Evolutionary conservation across 2,113 vertebrate genomes (phyloP), one percentile per base, ranked within the genome.

Genomic region (Panthera leo): DNA sequence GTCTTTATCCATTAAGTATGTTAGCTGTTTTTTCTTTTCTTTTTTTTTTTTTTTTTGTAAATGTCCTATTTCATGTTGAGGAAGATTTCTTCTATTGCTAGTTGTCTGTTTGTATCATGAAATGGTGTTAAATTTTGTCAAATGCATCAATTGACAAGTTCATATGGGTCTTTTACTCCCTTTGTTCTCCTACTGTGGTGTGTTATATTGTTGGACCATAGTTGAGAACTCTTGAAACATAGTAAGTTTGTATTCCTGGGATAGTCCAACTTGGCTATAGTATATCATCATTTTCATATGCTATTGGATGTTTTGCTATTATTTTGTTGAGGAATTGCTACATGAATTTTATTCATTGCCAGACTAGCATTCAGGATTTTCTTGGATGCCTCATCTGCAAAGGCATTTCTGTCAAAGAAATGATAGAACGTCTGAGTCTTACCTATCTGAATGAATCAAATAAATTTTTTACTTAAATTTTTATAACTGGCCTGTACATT

Each of bases 351-450:
- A 73, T 73, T n/a, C 25, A 73, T 34, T 73, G 42, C 58, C 36
- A 78, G 45, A 53, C 42, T 90, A 10, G 51, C n/a, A 27, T 67
- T 92, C 5, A 80, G 29, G 21, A 42, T 83, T 91, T 93, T 91
- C 82, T 79, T 85, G 14, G 29, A 48, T 76, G 8, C 53, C 5
- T 92, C 29, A 19, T 76, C 94, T 51, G 15, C n/a, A 51, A 45
- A 94, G 36, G 10, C 29, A 91, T 97, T 97, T 91, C 58, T 86
- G 11, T 87, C 45, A 76, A 12, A 83, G 31, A 91, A 80, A 48
- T 86, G 36, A 31, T 23, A 92, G 25, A 87, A 82, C 6, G 61
- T 90, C 48, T 65, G 34, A 70, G 27, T 76, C 80, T 73, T 68
- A 86, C 36, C 31, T 93, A 78, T 25, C 11, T 90, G 25, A 36